Evolutionary conservation across 2,797 vertebrate species (phyloP).

Genomic region (Phoeniculus purpureus): DNA sequence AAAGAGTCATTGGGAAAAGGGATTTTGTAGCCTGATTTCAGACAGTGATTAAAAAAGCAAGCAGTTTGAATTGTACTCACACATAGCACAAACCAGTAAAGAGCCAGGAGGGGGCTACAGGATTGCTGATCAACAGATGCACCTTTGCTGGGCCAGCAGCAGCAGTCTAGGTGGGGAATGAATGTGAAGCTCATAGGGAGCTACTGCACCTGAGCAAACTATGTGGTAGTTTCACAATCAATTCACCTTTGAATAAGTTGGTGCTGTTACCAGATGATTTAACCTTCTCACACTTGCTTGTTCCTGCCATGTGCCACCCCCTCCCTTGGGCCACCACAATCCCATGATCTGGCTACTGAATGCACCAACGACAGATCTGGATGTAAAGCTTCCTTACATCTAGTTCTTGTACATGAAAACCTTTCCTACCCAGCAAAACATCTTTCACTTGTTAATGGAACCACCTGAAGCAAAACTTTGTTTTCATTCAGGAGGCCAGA

Average conservation of each 20-base stretch:
- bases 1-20: neutral
- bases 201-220: neutral
- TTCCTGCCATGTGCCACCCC: neutral
- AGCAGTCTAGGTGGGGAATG: neutral
- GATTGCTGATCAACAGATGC: neutral
- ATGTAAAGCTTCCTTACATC: neutral
- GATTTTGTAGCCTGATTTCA: neutral
- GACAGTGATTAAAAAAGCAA: neutral
- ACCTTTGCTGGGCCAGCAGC: neutral
- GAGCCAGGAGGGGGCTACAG: neutral
- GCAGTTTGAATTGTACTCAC: neutral
- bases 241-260: neutral
- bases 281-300: neutral
- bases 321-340: neutral
- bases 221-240: neutral
- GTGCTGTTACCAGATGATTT: neutral
- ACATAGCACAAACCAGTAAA: neutral
- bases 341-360: neutral
- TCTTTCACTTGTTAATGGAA: neutral
- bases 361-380: neutral
- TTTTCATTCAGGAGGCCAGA: neutral
- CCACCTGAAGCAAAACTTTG: neutral
- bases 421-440: neutral
- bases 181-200: neutral
- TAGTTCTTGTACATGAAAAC: neutral